Evolutionary conservation across 2,113 vertebrate species (phyloP), one percentile per base, ranked within the genome.

Genomic region (Myotis davidii): DNA sequence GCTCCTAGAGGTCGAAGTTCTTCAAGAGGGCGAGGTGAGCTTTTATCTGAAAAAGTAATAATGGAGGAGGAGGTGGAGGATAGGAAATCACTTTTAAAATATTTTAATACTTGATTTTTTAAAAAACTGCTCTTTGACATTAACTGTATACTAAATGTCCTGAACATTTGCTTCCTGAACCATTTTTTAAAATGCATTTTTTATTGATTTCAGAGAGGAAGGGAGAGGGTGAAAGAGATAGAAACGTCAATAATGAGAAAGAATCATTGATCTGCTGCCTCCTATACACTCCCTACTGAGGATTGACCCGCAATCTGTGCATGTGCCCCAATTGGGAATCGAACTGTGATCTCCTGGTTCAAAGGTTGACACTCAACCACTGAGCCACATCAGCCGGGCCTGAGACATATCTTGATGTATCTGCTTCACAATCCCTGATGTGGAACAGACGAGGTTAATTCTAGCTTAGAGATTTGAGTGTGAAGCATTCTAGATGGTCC

Each of bases 1-100:
- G 99, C 99, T 98, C 98, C 99, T 90, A 98, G 99, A 99, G 99
- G 99, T 98, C 99, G 99, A 98, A 99, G 99, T 99, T 99, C 99
- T 98, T 99, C 99, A 97, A 98, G 99, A 99, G 99, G 99, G 97
- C 98, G 99, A 99, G 99, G 99, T 99, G 98, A 99, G 99, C 98
- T 85, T 83, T 50, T 29, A 6, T 16, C 4, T 50, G 79, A 72
- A 27, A 27, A 56, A 69, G 64, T 84, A 32, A 59, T 56, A 32
- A 39, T 0, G 11, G 77, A 94, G 20, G 48, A 12, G 74, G 69
- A 34, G 89, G 72, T 32, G 37, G 56, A 82, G 59, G 67, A 77
- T 29, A 83, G 85, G 91, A 25, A 61, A n/a, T 69, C n/a, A 65
- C 21, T 61, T 52, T 14, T 16, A 37, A 83, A 50, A 54, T 67